Evolutionary conservation across 2,113 vertebrate genomes (phyloP), one percentile per base, ranked within the genome.

Genomic region (Bujurquina vittata): DNA sequence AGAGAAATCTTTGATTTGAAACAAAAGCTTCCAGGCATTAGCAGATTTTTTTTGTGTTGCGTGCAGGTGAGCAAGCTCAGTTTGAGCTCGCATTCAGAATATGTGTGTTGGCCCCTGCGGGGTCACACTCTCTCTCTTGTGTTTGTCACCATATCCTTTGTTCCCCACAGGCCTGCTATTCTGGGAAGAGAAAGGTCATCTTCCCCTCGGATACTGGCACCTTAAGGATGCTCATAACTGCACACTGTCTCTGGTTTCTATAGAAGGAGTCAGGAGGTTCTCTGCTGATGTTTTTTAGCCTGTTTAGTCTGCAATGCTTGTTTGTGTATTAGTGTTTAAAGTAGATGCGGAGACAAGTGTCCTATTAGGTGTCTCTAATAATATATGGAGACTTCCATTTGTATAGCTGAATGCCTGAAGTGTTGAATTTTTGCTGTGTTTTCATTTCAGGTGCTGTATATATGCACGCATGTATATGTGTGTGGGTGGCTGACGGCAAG

Each of bases 81-180:
- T 75, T n/a, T 14, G n/a, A 67, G 59, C 75, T 43, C 46, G 54
- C 54, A 81, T 75, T 75, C 18, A 11, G 67, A 81, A 69, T 26
- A 40, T 80, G 84, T 75, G 77, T 29, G 72, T 75, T 56, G 31
- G 59, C n/a, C 83, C 80, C 90, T 80, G 58, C 10, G 7, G 83
- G 81, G 87, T 90, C 90, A 83, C 67, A 43, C 3, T 69, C 61
- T 49, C 84, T 46, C 69, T 52, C 10, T 79, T 84, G 81, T 88
- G 74, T 83, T 89, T 88, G 89, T 92, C 90, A 85, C 89, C 80
- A 5, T 74, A 79, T 79, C 80, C 79, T 85, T 79, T 85, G 80
- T 86, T 84, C 79, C 86, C 79, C 60, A 83, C 55, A 87, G 93
- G 77, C 65, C 78, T 87, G 76, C 92, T 93, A 91, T 92, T 94